Percentiles rank a stretch among this genome's conserved stretches.
Conservation (phyloP, 2,888 invertebrate species). For the Eucera pruinosa region DNA sequence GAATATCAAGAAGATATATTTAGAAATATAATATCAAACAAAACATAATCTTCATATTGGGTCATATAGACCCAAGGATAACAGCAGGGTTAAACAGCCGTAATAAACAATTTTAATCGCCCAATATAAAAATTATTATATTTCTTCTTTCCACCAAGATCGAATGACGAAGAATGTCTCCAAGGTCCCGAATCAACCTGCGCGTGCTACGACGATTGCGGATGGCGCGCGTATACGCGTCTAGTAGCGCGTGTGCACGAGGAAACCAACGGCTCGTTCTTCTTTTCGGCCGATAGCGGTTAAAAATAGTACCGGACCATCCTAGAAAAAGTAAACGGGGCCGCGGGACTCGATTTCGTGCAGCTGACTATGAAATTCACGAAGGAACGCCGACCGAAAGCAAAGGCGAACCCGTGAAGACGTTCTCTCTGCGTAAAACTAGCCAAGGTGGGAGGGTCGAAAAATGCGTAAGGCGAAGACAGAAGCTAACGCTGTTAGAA, state of each 20-base stretch:
- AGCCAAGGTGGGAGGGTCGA: conserved; percentile 1
- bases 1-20: too few relatives aligned
- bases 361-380: conserved; percentile 79
- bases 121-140: neutral
- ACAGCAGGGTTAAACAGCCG: too few relatives aligned
- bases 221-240: conserved; percentile 14
- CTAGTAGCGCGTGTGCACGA: conserved; percentile 6
- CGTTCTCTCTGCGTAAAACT: conserved; percentile 50
- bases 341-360: conserved; percentile 71
- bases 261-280: conserved; percentile 14
- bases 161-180: neutral
- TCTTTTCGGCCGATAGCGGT: conserved; percentile 70
- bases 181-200: neutral
- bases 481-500: conserved; percentile 20
- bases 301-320: conserved; percentile 77
- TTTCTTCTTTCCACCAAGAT: too few relatives aligned
- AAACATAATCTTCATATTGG: too few relatives aligned
- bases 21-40: too few relatives aligned
- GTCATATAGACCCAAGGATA: too few relatives aligned
- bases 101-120: neutral
- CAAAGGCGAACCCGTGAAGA: conserved; percentile 75
- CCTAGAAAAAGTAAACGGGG: conserved; percentile 76
- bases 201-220: neutral
- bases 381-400: conserved; percentile 74
- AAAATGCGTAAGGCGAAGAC: conserved; percentile 41